Conservation (phyloP, 1,140 invertebrate genomes). For the Leptoteleia sp. region DNA sequence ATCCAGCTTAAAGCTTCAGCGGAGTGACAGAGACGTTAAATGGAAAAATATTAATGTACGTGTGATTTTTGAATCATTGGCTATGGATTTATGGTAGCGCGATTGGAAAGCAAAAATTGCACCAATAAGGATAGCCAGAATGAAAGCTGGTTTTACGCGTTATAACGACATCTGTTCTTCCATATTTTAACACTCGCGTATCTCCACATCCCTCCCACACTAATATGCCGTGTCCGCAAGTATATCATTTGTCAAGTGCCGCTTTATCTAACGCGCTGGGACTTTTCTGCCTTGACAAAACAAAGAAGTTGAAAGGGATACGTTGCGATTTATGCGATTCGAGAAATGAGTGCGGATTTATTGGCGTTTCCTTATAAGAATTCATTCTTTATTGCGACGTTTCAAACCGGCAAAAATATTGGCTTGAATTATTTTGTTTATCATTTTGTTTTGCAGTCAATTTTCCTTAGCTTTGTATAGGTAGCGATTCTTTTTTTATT, state of each 20-base stretch:
- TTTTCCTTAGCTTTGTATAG: too few species aligned
- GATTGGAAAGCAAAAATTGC: slow-evolving; percentile 50
- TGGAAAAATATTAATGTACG: too few species aligned
- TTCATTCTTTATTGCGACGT: slow-evolving; percentile 10
- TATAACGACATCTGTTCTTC: slow-evolving; percentile 38
- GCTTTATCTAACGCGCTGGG: slow-evolving; percentile 39
- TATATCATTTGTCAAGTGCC: slow-evolving; percentile 48
- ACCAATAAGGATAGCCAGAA: slow-evolving; percentile 45
- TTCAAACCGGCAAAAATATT: too few species aligned
- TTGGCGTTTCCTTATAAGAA: slow-evolving; percentile 16
- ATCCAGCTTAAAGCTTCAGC: too few species aligned
- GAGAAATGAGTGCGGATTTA: slow-evolving; percentile 17
- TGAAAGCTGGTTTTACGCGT: slow-evolving; percentile 42
- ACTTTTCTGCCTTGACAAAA: slow-evolving; percentile 41
- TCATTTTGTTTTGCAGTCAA: too few species aligned
- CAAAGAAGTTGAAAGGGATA: slow-evolving; percentile 29
- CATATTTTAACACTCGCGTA: slow-evolving; percentile 41
- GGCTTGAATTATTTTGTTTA: too few species aligned
- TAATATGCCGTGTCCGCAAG: slow-evolving; percentile 29
- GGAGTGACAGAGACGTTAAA: too few species aligned
- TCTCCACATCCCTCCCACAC: slow-evolving; percentile 46
- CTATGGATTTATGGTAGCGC: slow-evolving; percentile 43
- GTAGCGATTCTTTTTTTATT: too few species aligned
- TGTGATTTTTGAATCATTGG: slow-evolving; percentile 36
- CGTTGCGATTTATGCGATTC: slow-evolving; percentile 27